A percentile compares a stretch with the other conserved stretches of the same genome.
Conservation (phyloP, 2,888 invertebrate genomes). For the Parnassius orleans region DNA sequence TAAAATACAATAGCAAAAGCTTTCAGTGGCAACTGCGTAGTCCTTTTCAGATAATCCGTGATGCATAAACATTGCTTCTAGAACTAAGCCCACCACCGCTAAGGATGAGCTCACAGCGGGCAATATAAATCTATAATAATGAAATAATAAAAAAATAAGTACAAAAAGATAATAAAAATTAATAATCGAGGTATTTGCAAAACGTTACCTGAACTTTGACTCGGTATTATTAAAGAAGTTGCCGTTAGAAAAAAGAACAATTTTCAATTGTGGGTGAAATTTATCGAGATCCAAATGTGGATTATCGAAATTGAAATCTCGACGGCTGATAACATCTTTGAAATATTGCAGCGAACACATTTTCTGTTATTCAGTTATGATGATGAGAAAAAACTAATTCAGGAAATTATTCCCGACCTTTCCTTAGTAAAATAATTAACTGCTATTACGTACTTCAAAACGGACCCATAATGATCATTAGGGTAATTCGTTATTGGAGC, state of each 20-base stretch:
- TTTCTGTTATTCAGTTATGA: constrained; percentile 3
- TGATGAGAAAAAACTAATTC: background rate
- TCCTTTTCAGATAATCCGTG: constrained; percentile 36
- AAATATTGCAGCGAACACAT: constrained; percentile 36
- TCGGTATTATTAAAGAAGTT: constrained; percentile 40
- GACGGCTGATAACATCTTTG: constrained; percentile 41
- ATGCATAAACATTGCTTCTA: constrained; percentile 44
- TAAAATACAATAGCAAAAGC: constrained; percentile 54
- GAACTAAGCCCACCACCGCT: constrained; percentile 32
- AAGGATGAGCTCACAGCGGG: constrained; percentile 39
- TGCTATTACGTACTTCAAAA: background rate
- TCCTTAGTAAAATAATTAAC: constrained; percentile 8
- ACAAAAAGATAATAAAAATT: no score
- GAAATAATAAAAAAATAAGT: no score
- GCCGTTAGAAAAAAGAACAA: constrained; percentile 48
- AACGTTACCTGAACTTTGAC: constrained; percentile 48
- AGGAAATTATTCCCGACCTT: background rate
- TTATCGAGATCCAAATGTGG: constrained; percentile 44
- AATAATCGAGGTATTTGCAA: background rate
- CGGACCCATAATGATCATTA: background rate
- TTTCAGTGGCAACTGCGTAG: constrained; percentile 46
- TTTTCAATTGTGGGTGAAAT: constrained; percentile 56
- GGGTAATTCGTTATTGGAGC: background rate
- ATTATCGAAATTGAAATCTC: constrained; percentile 44
- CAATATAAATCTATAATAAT: constrained; percentile 42